Evolutionary conservation across 2,888 invertebrate species (phyloP).

Genomic region (Beris morrisii): DNA sequence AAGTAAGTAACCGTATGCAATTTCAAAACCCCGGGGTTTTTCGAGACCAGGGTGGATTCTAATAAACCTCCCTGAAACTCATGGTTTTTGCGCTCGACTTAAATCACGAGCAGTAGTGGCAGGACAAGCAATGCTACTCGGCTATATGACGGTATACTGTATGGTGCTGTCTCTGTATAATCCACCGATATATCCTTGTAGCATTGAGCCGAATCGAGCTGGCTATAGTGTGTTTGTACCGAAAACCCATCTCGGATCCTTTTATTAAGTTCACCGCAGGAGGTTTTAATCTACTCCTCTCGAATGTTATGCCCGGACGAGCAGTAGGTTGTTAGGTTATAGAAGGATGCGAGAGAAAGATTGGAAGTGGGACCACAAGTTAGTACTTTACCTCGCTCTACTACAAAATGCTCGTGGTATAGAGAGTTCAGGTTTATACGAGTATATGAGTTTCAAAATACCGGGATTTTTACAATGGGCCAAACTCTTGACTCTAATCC

Average conservation of each 20-base stretch:
- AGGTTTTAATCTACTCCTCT: conserved; percentile 51
- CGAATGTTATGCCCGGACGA: not conserved
- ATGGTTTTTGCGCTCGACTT: conserved; percentile 40
- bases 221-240: conserved; percentile 21
- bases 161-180: conserved; percentile 15
- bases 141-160: conserved; percentile 13
- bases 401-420: too few relatives aligned
- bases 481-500: conserved; percentile 23
- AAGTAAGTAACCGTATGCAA: conserved; percentile 32
- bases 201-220: conserved; percentile 3
- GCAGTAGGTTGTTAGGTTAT: too few relatives aligned
- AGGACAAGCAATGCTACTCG: conserved; percentile 45
- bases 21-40: conserved; percentile 27
- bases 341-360: too few relatives aligned
- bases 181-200: conserved; percentile 2
- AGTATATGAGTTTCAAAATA: conserved; percentile 21
- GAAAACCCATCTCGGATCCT: conserved; percentile 41
- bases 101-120: conserved; percentile 33
- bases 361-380: too few relatives aligned
- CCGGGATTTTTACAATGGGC: conserved; percentile 15
- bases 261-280: conserved; percentile 56
- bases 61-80: conserved; percentile 33
- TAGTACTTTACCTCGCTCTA: too few relatives aligned
- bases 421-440: not conserved
- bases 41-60: conserved; percentile 32